These are phyloP conservation scores for Scaptomyza polygonia DNA, from an alignment of 2,888 invertebrate species.

Conservation along the genomic window DNA sequence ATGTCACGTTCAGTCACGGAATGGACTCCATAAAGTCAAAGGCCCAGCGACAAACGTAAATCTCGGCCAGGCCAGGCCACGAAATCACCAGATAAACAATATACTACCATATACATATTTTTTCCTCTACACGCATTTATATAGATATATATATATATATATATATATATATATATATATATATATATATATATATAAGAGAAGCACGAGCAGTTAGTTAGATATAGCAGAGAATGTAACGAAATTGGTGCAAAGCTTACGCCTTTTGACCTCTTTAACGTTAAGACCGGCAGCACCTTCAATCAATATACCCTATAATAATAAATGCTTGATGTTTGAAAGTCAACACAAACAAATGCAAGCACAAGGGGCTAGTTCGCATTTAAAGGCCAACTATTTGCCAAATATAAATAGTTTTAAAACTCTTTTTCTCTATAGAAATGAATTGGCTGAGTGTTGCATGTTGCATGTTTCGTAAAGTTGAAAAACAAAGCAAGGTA, in stretches of 20 bases:
- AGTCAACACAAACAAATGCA: too few relatives aligned
- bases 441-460: too few relatives aligned
- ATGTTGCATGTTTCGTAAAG: neutral
- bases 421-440: neutral
- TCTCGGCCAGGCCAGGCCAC: constrained; percentile 67
- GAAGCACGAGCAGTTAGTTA: constrained; percentile 16
- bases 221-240: too few relatives aligned
- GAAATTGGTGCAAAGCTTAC: constrained; percentile 14
- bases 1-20: constrained; percentile 67
- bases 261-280: neutral
- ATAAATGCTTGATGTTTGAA: neutral
- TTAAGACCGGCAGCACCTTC: too few relatives aligned
- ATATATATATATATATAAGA: neutral
- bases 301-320: constrained; percentile 6
- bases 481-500: neutral
- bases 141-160: neutral
- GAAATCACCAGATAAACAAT: constrained; percentile 47
- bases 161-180: constrained; percentile 26
- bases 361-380: neutral
- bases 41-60: constrained; percentile 69
- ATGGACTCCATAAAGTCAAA: constrained; percentile 74
- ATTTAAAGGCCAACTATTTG: neutral
- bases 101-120: neutral
- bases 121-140: too few relatives aligned
- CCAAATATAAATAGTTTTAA: neutral